Evolutionary conservation across 2,797 vertebrate species (phyloP), one percentile per base, ranked within the genome.

Genomic region (Enteromius unitaeniatus): DNA sequence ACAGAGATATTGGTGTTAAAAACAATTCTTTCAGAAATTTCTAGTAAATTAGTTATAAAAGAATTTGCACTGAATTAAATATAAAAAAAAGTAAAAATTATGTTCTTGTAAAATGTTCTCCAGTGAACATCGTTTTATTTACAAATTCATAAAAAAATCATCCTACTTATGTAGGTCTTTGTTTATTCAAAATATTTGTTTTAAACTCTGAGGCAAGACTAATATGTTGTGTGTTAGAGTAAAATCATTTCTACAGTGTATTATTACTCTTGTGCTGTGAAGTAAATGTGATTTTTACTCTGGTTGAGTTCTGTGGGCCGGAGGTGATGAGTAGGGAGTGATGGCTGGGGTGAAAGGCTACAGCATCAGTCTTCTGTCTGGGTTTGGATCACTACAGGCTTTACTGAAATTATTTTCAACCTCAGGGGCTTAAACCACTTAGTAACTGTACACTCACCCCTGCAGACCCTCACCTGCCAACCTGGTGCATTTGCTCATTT

Each of bases 301-400:
- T 40, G 72, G 31, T 49, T 51, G 55, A 82, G 17, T n/a, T 85
- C 31, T 79, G 75, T 68, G 37, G 49, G 58, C 60, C 1, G 11
- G 42, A 28, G 58, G 78, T 78, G 60, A 78, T 65, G 28, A 8
- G 62, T 65, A 34, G 28, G 15, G 28, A 65, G 74, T 74, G 51
- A 78, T 51, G 21, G 19, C 21, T 68, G 34, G 67, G 31, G 67
- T 69, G 31, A 69, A 53, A 64, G 45, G 31, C 34, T 64, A 65
- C 73, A 68, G 21, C 73, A 67, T 84, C 42, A 68, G 73, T 67
- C 78, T 79, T 83, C 89, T 81, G 82, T 90, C 89, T 79, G 78
- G 85, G 89, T 84, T 88, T 92, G 90, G 91, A 90, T 90, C 86
- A 92, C 75, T 78, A 74, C 37, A 28, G 86, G 88, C 84, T 92